phyloP scores from a whole-genome alignment of 2,113 vertebrate genomes.

The Calidris pugnax region DNA sequence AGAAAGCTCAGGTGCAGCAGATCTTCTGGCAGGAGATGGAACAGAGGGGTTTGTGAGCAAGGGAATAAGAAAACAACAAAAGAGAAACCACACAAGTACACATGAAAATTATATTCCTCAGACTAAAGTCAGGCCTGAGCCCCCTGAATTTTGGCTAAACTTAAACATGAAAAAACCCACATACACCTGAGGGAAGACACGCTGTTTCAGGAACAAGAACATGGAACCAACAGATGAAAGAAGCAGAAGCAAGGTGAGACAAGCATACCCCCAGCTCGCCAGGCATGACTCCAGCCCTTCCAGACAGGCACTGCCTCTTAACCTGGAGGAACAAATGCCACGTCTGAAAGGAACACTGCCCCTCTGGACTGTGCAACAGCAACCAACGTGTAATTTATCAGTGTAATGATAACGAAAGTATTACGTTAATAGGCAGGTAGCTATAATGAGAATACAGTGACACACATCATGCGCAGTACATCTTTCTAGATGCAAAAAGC shows the following conservation, averaged over 20 bases:
- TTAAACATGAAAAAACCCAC: background rate
- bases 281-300: background rate
- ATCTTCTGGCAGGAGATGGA: background rate
- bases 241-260: background rate
- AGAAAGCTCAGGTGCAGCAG: background rate
- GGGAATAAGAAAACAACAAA: background rate
- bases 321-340: background rate
- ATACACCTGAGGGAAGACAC: background rate
- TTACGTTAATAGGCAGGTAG: background rate
- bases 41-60: background rate
- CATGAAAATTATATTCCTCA: background rate
- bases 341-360: background rate
- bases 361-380: background rate
- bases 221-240: background rate
- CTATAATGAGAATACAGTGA: background rate
- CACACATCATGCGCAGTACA: background rate
- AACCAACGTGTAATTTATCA: background rate
- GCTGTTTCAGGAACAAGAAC: background rate
- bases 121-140: background rate
- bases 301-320: background rate
- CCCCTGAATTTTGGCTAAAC: background rate
- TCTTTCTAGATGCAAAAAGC: background rate
- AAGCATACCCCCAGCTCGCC: background rate
- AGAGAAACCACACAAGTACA: background rate
- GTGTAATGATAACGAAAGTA: background rate